phyloP scores from a whole-genome alignment of 2,888 invertebrate species.

The Euplexia lucipara region DNA sequence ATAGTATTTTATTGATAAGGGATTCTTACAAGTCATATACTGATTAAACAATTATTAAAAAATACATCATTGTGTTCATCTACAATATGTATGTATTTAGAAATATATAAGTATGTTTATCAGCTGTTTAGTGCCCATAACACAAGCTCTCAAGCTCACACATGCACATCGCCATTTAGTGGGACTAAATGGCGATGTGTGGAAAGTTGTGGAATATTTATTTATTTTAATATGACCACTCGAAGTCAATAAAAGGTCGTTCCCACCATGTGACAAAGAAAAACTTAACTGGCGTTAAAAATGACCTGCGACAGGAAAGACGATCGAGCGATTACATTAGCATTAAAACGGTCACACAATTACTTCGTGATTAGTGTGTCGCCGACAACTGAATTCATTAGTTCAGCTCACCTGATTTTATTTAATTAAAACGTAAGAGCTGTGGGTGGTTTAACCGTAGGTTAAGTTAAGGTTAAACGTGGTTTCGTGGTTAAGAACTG shows the following conservation, averaged over 20 bases:
- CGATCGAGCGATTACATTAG: constrained; percentile 75
- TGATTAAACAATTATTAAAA: no score
- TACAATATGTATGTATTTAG: no score
- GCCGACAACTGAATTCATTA: constrained; percentile 89
- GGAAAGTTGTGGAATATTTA: no score
- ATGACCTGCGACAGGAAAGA: constrained; percentile 70
- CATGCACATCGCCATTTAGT: no score
- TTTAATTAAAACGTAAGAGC: constrained; percentile 83
- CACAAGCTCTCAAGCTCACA: no score
- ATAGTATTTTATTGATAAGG: no score
- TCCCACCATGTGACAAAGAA: constrained; percentile 67
- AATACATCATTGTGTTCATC: no score
- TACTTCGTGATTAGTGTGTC: constrained; percentile 88
- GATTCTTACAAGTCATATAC: no score
- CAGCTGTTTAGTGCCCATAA: no score
- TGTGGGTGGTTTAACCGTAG: constrained; percentile 52
- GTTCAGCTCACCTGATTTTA: constrained; percentile 91
- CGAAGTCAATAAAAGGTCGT: constrained; percentile 52
- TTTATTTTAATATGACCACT: constrained; percentile 39
- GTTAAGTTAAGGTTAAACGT: constrained; percentile 46
- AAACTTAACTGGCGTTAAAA: constrained; percentile 59
- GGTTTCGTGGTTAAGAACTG: constrained; percentile 40
- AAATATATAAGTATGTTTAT: no score
- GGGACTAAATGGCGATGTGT: no score
- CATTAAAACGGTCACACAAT: constrained; percentile 90